Evolutionary conservation across 2,797 vertebrate genomes (phyloP), one percentile per base, ranked within the genome.

Genomic region (Margarornis squamiger): DNA sequence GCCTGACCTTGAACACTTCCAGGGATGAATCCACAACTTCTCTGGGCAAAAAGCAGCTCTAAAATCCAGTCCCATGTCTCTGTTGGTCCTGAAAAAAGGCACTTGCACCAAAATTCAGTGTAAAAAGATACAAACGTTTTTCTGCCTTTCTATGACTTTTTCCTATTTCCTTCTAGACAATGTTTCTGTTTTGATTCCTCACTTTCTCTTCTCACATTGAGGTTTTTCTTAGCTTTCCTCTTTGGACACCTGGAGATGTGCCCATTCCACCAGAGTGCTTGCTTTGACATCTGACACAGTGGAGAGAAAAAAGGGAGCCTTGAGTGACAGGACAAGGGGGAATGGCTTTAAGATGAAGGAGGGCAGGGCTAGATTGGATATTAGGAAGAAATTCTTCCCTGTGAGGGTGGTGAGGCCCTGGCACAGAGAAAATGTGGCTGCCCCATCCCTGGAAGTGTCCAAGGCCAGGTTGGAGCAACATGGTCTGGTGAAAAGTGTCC

Each of bases 381-480:
- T 20, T 46, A 2, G 59, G 34, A 84, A 54, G 7, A 14, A 48
- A 36, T 48, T 36, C 16, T 46, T 59, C 34, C 38, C 45, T 65
- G 8, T 3, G 66, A 54, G 24, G 4, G 18, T 46, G 46, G 1
- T 0, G 5, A 84, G 21, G 7, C 20, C 13, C n/a, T 71, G 74
- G 41, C 24, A 48, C 9, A 43, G 58, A 52, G 45, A 20, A 70
- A 29, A 49, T 71, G n/a, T 52, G 23, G 17, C 12, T 65, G 51
- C 12, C 2, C 24, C 65, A 32, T 39, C 12, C 38, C 45, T 72
- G 45, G 45, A 66, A 66, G 1, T 7, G 12, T 32, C 22, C 58
- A 32, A 46, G 5, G 12, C 24, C n/a, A 71, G 51, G 0, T 1
- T 58, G 52, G 45, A 59, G 6, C 34, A 46, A 0, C 26, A 18